These are phyloP conservation scores for Ypsolopha scabrella DNA, from an alignment of 2,888 invertebrate species.

Conservation along the genomic window DNA sequence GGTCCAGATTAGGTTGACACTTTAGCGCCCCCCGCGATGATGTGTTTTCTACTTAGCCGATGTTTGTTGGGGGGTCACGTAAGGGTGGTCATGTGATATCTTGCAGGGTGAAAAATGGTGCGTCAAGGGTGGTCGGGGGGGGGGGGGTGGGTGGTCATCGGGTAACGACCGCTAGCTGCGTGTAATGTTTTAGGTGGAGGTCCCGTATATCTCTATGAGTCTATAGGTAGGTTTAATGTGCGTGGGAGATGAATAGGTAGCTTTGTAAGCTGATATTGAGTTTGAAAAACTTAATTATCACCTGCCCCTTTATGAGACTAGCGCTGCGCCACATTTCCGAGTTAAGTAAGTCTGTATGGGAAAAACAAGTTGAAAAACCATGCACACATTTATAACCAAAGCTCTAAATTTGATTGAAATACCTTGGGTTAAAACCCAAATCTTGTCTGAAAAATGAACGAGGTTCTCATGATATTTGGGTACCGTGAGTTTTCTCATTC, in stretches of 20 bases:
- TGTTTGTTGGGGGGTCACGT: too few relatives aligned
- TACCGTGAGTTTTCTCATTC: too few relatives aligned
- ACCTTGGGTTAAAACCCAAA: too few relatives aligned
- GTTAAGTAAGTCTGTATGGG: too few relatives aligned
- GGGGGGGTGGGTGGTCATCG: slow-evolving; percentile 11
- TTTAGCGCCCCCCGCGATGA: background rate
- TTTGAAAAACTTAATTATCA: background rate
- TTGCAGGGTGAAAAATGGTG: slow-evolving; percentile 64
- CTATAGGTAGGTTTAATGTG: background rate
- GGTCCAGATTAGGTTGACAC: background rate
- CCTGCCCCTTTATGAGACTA: too few relatives aligned
- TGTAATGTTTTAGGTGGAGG: slow-evolving; percentile 60
- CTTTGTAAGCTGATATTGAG: background rate
- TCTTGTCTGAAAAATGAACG: too few relatives aligned
- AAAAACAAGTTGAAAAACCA: too few relatives aligned
- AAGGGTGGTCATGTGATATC: slow-evolving; percentile 20
- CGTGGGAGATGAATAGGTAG: slow-evolving; percentile 7
- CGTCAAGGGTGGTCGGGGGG: slow-evolving; percentile 33
- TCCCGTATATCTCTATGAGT: slow-evolving; percentile 13
- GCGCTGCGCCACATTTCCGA: too few relatives aligned
- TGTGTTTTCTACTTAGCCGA: background rate
- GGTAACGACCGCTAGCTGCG: slow-evolving; percentile 45
- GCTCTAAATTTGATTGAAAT: too few relatives aligned
- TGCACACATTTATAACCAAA: too few relatives aligned
- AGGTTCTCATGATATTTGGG: too few relatives aligned